Conservation (phyloP, 1,140 invertebrate species). For the Nilaparvata lugens region DNA sequence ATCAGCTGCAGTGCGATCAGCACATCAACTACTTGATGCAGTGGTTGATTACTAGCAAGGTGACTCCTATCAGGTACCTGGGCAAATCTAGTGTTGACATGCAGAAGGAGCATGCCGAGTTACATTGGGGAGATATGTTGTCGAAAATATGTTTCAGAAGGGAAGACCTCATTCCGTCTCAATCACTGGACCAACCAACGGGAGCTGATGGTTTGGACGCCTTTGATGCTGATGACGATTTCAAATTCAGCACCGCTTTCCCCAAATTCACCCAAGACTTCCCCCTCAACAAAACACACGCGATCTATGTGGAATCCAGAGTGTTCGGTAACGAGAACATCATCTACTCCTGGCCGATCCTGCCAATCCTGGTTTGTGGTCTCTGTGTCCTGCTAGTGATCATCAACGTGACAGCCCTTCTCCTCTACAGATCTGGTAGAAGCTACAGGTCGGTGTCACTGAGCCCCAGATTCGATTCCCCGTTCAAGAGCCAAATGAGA, state of each 20-base stretch:
- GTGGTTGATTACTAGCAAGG: slow-evolving; percentile 35
- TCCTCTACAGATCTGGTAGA: slow-evolving; percentile 7
- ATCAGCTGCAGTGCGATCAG: slow-evolving; percentile 37
- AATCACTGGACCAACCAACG: not conserved
- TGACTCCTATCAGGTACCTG: slow-evolving; percentile 31
- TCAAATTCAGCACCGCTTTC: not conserved
- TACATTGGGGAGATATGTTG: not conserved
- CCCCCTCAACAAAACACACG: not conserved
- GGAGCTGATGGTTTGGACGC: not conserved
- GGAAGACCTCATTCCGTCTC: not conserved
- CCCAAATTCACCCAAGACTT: not conserved
- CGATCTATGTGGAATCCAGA: not conserved
- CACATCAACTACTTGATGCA: slow-evolving; percentile 37
- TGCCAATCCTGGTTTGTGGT: slow-evolving; percentile 1
- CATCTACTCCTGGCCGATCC: not conserved
- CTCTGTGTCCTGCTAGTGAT: slow-evolving; percentile 1
- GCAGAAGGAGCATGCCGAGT: not conserved
- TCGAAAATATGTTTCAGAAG: not conserved
- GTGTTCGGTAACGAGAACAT: not conserved
- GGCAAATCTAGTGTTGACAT: slow-evolving; percentile 9
- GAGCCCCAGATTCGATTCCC: slow-evolving; percentile 5
- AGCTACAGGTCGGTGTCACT: not conserved
- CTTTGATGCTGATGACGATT: not conserved
- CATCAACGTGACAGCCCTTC: not conserved
- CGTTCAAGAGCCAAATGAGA: slow-evolving; percentile 10